phyloP scores from a whole-genome alignment of 2,113 vertebrate genomes.

The Ochotona curzoniae region DNA sequence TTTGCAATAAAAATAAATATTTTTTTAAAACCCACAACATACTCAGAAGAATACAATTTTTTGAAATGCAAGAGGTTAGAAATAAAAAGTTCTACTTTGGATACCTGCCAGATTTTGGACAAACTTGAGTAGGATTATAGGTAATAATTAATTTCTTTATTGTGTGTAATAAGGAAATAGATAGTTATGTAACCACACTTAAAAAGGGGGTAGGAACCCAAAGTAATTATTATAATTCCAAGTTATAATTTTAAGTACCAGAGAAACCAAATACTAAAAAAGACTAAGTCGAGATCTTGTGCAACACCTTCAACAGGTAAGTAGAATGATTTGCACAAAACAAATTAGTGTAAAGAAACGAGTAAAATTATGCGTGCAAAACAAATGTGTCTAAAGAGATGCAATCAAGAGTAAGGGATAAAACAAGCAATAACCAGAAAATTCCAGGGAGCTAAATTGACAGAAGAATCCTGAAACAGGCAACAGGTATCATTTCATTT shows the following conservation, averaged over 20 bases:
- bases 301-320: neutral
- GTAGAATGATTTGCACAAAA: conserved; percentile 1
- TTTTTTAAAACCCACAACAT: neutral
- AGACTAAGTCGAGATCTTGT: neutral
- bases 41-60: neutral
- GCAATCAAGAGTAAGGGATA: neutral
- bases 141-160: neutral
- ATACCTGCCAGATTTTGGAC: neutral
- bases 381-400: neutral
- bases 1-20: too few species aligned
- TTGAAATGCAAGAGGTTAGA: neutral
- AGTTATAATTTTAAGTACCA: neutral
- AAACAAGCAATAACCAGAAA: neutral
- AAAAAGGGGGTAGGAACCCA: too few species aligned
- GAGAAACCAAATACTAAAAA: neutral
- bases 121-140: neutral
- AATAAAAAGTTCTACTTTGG: neutral
- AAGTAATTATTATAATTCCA: too few species aligned
- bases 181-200: too few species aligned
- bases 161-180: too few species aligned
- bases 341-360: neutral
- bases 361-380: conserved; percentile 8
- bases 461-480: neutral
- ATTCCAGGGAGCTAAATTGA: neutral
- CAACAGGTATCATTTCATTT: conserved; percentile 11